Evolutionary conservation across 2,888 invertebrate species (phyloP).

Genomic region (Escarpia spicata): DNA sequence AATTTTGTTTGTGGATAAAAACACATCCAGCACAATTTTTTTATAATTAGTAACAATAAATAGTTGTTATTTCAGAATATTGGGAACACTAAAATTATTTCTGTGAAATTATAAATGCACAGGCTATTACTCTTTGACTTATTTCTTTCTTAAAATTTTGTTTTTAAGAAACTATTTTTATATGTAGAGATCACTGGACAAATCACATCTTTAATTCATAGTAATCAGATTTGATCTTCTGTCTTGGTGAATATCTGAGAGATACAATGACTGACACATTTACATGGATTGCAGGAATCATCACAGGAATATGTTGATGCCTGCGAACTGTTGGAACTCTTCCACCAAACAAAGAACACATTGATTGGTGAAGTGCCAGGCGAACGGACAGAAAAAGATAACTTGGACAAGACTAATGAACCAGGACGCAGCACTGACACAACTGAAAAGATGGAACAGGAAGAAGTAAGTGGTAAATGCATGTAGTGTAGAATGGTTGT

Average conservation of each 20-base stretch:
- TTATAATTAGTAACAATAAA: not conserved
- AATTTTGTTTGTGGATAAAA: not conserved
- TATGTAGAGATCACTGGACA: not conserved
- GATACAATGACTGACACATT: not conserved
- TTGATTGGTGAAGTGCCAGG: constrained; percentile 64
- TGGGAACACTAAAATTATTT: not conserved
- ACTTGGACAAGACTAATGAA: not conserved
- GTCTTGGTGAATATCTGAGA: not conserved
- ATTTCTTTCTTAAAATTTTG: not conserved
- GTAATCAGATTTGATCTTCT: not conserved
- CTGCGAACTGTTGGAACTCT: constrained; percentile 85
- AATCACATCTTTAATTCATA: not conserved
- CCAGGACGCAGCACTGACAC: constrained; percentile 14
- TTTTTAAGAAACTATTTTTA: not conserved
- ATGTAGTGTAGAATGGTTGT: not conserved
- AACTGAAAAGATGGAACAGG: not conserved
- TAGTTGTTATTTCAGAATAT: not conserved
- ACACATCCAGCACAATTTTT: not conserved
- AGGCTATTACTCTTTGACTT: not conserved
- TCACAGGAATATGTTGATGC: constrained; percentile 91
- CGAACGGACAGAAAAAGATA: constrained; percentile 30
- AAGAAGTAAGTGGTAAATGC: constrained; percentile 3
- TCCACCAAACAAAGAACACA: constrained; percentile 73
- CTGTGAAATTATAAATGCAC: not conserved
- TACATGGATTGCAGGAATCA: constrained; percentile 71